phyloP scores from a whole-genome alignment of 2,113 vertebrate genomes.

The human region GRCh38 chr7:128430001-128430500 shows the following conservation, averaged over 20 bases:
- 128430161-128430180: too few species aligned
- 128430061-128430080: too few species aligned
- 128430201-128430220: neutral
- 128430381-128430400: neutral
- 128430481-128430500: neutral
- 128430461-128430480: neutral
- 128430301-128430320: neutral
- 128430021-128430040: neutral
- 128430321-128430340: neutral
- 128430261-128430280: neutral
- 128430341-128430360: neutral
- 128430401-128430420: neutral
- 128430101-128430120: too few species aligned
- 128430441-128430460: too few species aligned
- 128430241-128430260: neutral
- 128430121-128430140: too few species aligned
- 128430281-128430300: neutral
- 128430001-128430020: neutral
- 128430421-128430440: neutral
- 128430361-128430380: neutral
- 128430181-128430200: neutral
- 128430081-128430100: fast-evolving
- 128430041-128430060: too few species aligned
- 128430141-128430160: too few species aligned
- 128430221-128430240: neutral